Base-by-base conservation (phyloP, 2,888 invertebrate genomes). In the Drosophila silvestris region DNA sequence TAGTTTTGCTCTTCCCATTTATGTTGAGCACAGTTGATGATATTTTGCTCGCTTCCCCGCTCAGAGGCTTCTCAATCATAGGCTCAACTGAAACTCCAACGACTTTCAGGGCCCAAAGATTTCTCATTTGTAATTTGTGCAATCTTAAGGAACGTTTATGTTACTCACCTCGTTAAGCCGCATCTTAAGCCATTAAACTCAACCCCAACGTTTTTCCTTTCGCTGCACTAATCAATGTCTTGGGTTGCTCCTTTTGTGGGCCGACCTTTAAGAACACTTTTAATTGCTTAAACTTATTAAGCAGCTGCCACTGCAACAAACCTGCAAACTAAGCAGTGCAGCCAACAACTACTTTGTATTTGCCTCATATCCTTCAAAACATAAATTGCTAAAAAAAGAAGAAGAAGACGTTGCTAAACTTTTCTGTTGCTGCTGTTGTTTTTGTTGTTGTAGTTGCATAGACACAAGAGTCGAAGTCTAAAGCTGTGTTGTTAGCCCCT, bases 231-330 rank as follows among this genome's bases (percentile, higher is more conserved):
- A 88, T 88, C 85, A 89, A 82, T 80, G 88, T 85, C 90, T 67
- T 61, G 77, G 58, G 53, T 70, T 63, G 70, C 51, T 61, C 59
- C 56, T 70, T 57, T 56, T 54, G 30, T 69, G 39, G 57, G 57
- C 57, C 77, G 70, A 68, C 86, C 89, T 89, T 81, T 85, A 71
- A 69, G 78, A 89, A 71, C 82, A 81, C 76, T 85, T 90, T 85
- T 90, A 85, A 85, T 85, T 85, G 85, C 86, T 86, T 81, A 77
- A 85, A 90, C 85, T 85, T 85, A 85, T 85, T 85, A 85, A 89
- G 85, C 90, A 81, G 89, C 85, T 90, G 85, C 85, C 90, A 81
- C 84, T 81, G 83, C 88, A 69, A 71, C 65, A 64, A 44, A 63
- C 41, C 70, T 63, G 70, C 72, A 63, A 63, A 39, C 72, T 62